phyloP scores from a whole-genome alignment of 53 echinoderm and acorn worm genomes.

The Temnopleurus reevesii region DNA sequence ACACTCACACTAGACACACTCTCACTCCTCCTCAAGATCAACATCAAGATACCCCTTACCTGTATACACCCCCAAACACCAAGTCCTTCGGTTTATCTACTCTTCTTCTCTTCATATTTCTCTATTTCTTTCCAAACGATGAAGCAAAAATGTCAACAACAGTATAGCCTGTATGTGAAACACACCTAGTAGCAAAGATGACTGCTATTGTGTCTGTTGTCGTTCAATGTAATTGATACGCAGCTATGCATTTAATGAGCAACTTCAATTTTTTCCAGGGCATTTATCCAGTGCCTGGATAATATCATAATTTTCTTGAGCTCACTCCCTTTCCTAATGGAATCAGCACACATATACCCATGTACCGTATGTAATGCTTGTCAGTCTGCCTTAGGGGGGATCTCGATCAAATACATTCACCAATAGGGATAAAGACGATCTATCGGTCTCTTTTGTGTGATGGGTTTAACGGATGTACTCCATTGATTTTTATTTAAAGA shows the following conservation, averaged over 20 bases:
- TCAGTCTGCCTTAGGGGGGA: background rate
- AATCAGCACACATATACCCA: background rate
- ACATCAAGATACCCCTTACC: conserved; percentile 2
- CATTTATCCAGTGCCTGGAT: background rate
- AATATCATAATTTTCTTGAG: conserved; percentile 12
- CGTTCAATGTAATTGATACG: background rate
- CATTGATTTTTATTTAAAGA: background rate
- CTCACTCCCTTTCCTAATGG: background rate
- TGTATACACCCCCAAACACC: background rate
- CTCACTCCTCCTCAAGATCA: background rate
- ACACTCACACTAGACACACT: background rate
- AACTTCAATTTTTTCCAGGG: background rate
- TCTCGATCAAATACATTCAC: background rate
- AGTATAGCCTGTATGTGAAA: background rate
- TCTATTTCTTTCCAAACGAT: background rate
- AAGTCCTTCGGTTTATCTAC: background rate
- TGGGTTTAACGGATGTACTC: background rate
- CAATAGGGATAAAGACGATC: background rate
- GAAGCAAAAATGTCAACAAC: background rate
- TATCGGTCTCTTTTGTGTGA: background rate
- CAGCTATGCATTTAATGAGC: background rate
- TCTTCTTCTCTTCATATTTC: conserved; percentile 28
- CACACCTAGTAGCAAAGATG: background rate
- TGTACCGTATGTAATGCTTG: background rate
- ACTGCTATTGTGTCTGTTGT: background rate